Conservation (phyloP, 1,140 invertebrate species). For the Drosophila fuyamai region DNA sequence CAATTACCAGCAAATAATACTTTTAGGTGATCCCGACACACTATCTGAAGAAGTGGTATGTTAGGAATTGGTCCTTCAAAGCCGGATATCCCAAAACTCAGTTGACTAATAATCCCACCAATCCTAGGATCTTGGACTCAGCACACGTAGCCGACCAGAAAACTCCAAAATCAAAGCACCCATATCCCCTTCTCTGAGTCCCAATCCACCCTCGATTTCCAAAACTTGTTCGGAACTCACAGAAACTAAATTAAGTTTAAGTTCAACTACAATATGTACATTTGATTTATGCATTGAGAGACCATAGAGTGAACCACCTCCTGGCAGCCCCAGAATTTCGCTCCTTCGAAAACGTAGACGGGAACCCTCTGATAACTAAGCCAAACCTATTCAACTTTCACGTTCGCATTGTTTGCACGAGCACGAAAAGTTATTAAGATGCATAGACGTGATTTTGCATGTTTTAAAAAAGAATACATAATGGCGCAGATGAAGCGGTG, state of each 20-base stretch:
- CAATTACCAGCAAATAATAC: no score
- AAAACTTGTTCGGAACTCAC: constrained; percentile 34
- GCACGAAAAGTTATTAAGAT: constrained; percentile 81
- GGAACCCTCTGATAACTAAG: constrained; percentile 55
- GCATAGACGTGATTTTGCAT: constrained; percentile 78
- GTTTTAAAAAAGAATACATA: constrained; percentile 69
- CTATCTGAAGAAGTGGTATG: no score
- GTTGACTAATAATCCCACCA: no score
- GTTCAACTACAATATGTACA: constrained; percentile 61
- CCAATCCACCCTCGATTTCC: not conserved
- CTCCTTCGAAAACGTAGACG: constrained; percentile 21
- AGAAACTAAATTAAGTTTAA: constrained; percentile 57
- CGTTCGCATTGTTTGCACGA: constrained; percentile 77
- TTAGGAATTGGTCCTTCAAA: no score
- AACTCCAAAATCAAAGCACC: constrained; percentile 1
- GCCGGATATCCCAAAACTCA: no score
- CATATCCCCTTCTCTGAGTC: not conserved
- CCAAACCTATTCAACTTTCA: constrained; percentile 76
- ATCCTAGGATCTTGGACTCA: no score
- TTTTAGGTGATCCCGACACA: no score
- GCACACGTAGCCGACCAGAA: no score
- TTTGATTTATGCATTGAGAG: constrained; percentile 63
- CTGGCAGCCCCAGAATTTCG: not conserved
- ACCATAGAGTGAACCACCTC: constrained; percentile 15
- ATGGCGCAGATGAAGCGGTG: constrained; percentile 22